Base-by-base conservation (phyloP, 1,140 invertebrate genomes). In the Planococcus citri region DNA sequence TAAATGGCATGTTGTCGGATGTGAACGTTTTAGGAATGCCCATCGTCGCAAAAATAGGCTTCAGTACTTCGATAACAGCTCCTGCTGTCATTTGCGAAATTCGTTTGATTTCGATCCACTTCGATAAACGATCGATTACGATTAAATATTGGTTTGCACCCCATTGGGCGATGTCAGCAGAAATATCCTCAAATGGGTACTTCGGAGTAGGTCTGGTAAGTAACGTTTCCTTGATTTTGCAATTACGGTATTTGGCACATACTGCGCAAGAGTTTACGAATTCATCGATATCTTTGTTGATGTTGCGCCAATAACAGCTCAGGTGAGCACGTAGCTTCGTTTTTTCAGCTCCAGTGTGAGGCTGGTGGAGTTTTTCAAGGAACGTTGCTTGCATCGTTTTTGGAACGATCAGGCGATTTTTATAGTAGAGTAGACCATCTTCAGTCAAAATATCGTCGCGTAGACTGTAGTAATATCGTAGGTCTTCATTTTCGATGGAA, bases 21-120 rank as follows among this genome's bases (percentile, higher is more conserved):
- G 76, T 73, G 0, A 77, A 58, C 29, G 68, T 60, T 14, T 73
- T 69, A 10, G 76, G 76, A 20, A 78, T 70, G 1, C 77, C 75
- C 72, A 72, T 73, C 27, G 14, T 20, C 25, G 74, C 64, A 73
- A 79, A 76, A 9, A 75, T 72, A 17, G 71, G 61, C n/a, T 38
- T 57, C 24, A 72, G 69, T 70, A 64, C n/a, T 24, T 58, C 27
- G 69, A 71, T 1, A 12, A 1, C 37, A 64, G 17, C 64, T 51
- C 4, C 22, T 3, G 9, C 33, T 33, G 12, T 69, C 17, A 22
- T 68, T 37, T 27, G 37, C 9, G 1, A 1, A 21, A 68, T 20
- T 6, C 24, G 22, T 20, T 33, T 68, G 17, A 33, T 33, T 60
- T 60, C 57, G n/a, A 60, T 33, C 67, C 27, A 69, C n/a, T 51